Evolutionary conservation across 2,797 vertebrate species (phyloP), one percentile per base, ranked within the genome.

Genomic region (Calcarius lapponicus): DNA sequence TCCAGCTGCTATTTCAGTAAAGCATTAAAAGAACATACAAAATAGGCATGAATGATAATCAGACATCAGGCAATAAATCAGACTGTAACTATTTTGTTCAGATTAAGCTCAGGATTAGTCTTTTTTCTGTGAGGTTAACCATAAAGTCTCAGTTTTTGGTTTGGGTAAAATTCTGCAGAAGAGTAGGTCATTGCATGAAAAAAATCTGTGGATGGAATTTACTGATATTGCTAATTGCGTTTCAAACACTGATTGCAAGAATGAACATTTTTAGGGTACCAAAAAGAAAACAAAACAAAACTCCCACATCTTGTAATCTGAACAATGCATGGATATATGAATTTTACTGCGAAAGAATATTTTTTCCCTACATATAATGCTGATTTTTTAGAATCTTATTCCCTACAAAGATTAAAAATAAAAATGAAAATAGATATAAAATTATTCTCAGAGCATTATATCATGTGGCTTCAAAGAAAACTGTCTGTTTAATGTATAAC

Each of bases 231-330:
- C 2, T 82, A 36, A 40, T 11, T 5, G 13, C 16, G 10, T 64
- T 66, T 66, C 20, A 47, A 73, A 66, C 5, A 58, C 6, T 47
- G 18, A 22, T 9, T 40, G 3, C 3, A 56, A 38, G 10, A 91
- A 58, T 47, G 4, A 64, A 1, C 2, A 20, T 58, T 69, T 28
- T 22, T 31, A 57, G 7, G 4, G 2, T 40, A 43, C 1, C 0
- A 61, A 67, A 57, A 17, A 40, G 13, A 62, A 89, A 80, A 50
- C 15, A 1, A 86, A 80, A 20, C 9, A 57, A 70, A 65, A 5
- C 2, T 19, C 4, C 5, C 24, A 1, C 2, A 73, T 51, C 16
- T 40, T 74, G 25, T 6, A 50, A 11, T 48, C 7, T 32, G 13
- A 53, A 12, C 7, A 50, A 50, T 26, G n/a, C 0, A 0, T 31